Evolutionary conservation across 1,140 invertebrate species (phyloP), one percentile per base, ranked within the genome.

Genomic region (Mya arenaria): DNA sequence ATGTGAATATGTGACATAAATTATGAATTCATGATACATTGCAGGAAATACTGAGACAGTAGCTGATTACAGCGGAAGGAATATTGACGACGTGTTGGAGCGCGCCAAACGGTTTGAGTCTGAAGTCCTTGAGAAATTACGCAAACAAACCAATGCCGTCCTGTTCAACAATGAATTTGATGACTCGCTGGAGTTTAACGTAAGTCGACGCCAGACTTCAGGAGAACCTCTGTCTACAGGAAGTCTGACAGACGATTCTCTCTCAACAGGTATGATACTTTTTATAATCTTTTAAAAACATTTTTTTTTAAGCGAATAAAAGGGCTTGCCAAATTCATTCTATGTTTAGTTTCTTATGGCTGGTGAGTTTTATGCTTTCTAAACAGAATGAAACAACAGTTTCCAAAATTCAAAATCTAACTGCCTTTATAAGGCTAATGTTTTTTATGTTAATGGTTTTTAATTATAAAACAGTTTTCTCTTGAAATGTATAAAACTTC

Each of bases 161-260:
- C 66, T 80, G 37, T 80, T 80, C 62, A 66, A 80, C 34, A 82
- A 82, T 41, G 68, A 65, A 36, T 82, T 82, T 82, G 79, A 82
- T 48, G 79, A 82, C 39, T 82, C 79, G n/a, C 58, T 74, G 36
- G 68, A 73, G 23, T 80, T 80, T 28, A 71, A 25, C 23, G 77
- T 80, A 1, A 82, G 79, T 52, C 34, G 55, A 66, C 56, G 48
- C 15, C 37, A 73, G 6, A 28, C n/a, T 25, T 65, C 44, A 1
- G 36, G 23, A 8, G 58, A 65, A 1, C 30, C 52, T 34, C 34
- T 82, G 37, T 82, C 79, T 13, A 73, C 56, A n/a, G 60, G 79
- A 36, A 82, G 68, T 56, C 56, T 82, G 17, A 82, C 79, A 5
- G 66, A 68, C n/a, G 63, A 48, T 56, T 82, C 79, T 63, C 63